phyloP scores from a whole-genome alignment of 2,113 vertebrate species.

The Passer domesticus region DNA sequence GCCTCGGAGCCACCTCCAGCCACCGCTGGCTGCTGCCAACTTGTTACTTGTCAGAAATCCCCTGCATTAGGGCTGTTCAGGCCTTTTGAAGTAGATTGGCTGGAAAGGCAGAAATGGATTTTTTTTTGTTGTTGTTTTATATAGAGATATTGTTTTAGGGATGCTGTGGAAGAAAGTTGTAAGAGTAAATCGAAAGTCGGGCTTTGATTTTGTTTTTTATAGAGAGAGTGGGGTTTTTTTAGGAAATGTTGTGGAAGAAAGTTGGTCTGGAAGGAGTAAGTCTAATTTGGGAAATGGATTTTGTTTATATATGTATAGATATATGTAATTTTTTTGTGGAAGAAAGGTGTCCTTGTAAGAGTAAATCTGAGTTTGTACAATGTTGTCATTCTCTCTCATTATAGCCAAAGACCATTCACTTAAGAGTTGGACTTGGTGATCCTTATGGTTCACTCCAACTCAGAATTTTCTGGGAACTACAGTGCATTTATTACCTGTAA shows the following conservation, averaged over 20 bases:
- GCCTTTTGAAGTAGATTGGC: slow-evolving; percentile 49
- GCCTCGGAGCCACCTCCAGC: slow-evolving; percentile 15
- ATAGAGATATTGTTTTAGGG: background rate
- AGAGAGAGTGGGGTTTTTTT: background rate
- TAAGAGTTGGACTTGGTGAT: background rate
- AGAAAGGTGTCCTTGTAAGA: background rate
- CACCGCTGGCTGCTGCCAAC: background rate
- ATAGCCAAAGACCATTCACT: background rate
- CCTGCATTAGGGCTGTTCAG: background rate
- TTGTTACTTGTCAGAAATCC: background rate
- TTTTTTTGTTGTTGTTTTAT: background rate
- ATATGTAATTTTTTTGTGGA: background rate
- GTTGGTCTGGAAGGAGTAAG: background rate
- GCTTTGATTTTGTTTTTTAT: background rate
- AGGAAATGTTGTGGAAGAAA: background rate
- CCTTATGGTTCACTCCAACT: background rate
- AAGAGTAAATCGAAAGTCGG: background rate
- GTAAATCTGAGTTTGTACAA: background rate
- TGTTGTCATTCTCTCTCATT: background rate
- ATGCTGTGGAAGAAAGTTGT: background rate
- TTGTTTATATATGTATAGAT: background rate
- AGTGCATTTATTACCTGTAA: background rate
- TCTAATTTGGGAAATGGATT: background rate
- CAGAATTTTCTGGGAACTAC: background rate
- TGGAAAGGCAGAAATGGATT: background rate